These are phyloP conservation scores for Hemiscyllium ocellatum DNA, from an alignment of 2,113 vertebrate genomes.

Conservation along the genomic window DNA sequence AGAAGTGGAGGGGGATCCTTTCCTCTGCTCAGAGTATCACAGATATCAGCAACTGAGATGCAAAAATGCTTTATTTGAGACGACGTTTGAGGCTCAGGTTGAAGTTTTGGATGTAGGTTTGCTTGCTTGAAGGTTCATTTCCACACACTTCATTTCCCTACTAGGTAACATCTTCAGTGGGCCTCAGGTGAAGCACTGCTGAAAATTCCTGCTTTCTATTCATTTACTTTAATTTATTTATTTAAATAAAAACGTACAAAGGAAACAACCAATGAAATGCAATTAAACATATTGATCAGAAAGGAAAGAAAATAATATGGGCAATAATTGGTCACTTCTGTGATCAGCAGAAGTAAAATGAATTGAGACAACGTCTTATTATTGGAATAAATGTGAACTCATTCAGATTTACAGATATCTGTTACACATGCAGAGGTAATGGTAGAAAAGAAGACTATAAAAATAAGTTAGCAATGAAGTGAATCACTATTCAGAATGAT, in stretches of 20 bases:
- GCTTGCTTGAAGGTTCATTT: no score
- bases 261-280: neutral
- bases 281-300: neutral
- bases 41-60: neutral
- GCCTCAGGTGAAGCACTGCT: no score
- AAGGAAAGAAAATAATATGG: neutral
- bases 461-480: neutral
- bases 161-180: no score
- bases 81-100: no score
- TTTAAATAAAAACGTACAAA: neutral
- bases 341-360: neutral
- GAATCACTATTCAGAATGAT: neutral
- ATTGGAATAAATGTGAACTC: neutral
- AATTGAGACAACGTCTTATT: neutral
- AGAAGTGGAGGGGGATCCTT: neutral
- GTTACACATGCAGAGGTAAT: neutral
- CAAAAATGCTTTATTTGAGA: no score
- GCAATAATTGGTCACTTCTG: neutral
- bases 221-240: no score
- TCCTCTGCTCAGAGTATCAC: neutral
- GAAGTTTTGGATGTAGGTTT: no score
- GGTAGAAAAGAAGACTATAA: neutral
- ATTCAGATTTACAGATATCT: neutral
- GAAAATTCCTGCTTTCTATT: no score
- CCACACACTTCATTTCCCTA: no score